Conservation (phyloP, 2,113 vertebrate genomes). For the Proterorhinus semilunaris region DNA sequence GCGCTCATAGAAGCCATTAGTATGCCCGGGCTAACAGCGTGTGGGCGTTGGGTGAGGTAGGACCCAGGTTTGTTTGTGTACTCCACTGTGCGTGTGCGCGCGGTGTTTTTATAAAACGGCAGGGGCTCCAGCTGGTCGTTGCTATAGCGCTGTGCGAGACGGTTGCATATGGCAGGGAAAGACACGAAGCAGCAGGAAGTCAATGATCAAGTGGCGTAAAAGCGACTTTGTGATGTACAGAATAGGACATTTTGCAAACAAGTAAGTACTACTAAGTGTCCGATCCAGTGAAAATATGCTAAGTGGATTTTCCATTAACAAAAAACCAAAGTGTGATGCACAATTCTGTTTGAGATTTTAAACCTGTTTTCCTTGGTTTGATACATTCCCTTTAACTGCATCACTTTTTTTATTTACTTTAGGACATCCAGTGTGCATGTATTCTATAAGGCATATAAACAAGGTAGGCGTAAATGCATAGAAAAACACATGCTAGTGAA, state of each 20-base stretch:
- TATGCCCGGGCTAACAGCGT: background rate
- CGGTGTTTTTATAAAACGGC: slow-evolving; percentile 30
- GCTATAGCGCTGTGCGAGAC: slow-evolving; percentile 42
- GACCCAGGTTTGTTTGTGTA: slow-evolving; percentile 10
- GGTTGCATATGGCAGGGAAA: slow-evolving; percentile 45
- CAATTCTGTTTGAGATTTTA: too few species aligned
- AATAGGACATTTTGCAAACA: slow-evolving; percentile 14
- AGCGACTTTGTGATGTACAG: slow-evolving; percentile 22
- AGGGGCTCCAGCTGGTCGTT: slow-evolving; percentile 41
- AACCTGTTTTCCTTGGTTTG: too few species aligned
- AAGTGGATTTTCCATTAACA: background rate
- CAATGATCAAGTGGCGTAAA: slow-evolving; percentile 24
- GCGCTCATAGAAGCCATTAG: background rate
- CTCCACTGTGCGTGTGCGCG: background rate
- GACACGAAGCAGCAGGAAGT: slow-evolving; percentile 41
- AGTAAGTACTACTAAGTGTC: background rate
- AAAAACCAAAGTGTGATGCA: too few species aligned
- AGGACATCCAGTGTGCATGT: too few species aligned
- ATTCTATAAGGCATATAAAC: too few species aligned
- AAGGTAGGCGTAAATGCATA: too few species aligned
- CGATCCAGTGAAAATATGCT: background rate
- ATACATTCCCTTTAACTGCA: too few species aligned
- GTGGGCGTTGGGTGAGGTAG: background rate
- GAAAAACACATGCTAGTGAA: too few species aligned
- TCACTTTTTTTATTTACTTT: too few species aligned